Evolutionary conservation across 1,140 invertebrate species (phyloP).

Genomic region (Drosophila athabasca): DNA sequence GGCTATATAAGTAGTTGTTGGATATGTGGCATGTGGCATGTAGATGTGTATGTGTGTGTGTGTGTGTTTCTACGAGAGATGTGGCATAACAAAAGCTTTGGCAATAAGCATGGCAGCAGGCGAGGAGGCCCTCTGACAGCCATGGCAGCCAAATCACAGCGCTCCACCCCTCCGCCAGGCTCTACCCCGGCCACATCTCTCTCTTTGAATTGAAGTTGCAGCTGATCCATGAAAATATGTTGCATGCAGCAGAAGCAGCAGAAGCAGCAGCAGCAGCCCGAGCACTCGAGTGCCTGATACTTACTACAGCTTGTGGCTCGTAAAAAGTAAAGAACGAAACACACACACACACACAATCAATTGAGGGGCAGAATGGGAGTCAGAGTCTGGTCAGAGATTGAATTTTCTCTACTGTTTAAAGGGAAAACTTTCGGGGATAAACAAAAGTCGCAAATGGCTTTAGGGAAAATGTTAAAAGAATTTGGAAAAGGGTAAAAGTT

Average conservation of each 20-base stretch:
- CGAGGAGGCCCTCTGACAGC: conserved; percentile 31
- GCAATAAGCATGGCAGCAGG: conserved; percentile 59
- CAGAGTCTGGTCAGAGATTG: conserved; percentile 33
- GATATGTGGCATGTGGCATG: conserved; percentile 7
- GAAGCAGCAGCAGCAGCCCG: conserved; percentile 35
- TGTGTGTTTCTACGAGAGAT: conserved; percentile 39
- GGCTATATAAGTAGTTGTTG: conserved; percentile 30
- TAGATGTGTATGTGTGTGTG: conserved; percentile 5
- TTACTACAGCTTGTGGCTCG: conserved; percentile 62
- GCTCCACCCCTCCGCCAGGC: background rate
- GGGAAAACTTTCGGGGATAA: no score
- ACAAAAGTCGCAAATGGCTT: no score
- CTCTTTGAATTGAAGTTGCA: conserved; percentile 72
- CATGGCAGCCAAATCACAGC: conserved; percentile 65
- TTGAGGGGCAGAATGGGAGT: conserved; percentile 31
- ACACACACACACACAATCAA: conserved; percentile 54
- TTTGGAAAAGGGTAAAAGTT: no score
- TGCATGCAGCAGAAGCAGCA: conserved; percentile 55
- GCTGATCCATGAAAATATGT: conserved; percentile 82
- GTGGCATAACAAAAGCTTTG: conserved; percentile 72
- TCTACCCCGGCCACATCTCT: background rate
- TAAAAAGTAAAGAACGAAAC: conserved; percentile 41
- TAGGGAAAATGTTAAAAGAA: no score
- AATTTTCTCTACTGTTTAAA: conserved; percentile 47
- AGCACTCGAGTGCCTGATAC: conserved; percentile 63